A percentile compares a stretch with the other conserved stretches of the same genome.
Conservation (phyloP, 2,113 vertebrate species). For the Australoheros scitulus region DNA sequence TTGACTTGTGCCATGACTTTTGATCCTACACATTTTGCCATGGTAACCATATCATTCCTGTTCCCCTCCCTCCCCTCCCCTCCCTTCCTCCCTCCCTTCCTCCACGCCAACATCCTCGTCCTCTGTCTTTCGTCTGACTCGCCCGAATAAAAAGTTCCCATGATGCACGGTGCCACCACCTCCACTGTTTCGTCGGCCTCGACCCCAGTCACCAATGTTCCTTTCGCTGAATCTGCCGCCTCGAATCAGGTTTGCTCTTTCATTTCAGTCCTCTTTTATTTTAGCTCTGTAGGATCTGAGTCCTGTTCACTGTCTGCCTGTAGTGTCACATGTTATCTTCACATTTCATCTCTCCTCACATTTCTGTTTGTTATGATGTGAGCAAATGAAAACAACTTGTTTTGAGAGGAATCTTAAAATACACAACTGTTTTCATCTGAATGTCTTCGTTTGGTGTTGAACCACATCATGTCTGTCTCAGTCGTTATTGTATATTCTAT, state of each 20-base stretch:
- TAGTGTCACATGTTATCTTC: slow-evolving; percentile 27
- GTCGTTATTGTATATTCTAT: not conserved
- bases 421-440: slow-evolving; percentile 24
- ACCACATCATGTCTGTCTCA: slow-evolving; percentile 10
- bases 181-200: slow-evolving; percentile 97
- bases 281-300: slow-evolving; percentile 49
- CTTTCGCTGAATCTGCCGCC: slow-evolving; percentile 93
- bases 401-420: slow-evolving; percentile 25
- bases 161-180: slow-evolving; percentile 99
- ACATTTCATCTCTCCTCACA: slow-evolving; percentile 52
- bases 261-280: slow-evolving; percentile 83
- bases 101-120: slow-evolving; percentile 84
- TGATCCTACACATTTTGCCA: slow-evolving; percentile 86
- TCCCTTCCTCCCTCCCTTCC: slow-evolving; percentile 82
- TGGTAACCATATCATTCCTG: slow-evolving; percentile 90
- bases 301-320: slow-evolving; percentile 42
- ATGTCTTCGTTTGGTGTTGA: slow-evolving; percentile 13
- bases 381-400: slow-evolving; percentile 48
- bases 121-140: slow-evolving; percentile 88
- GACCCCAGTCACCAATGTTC: slow-evolving; percentile 94
- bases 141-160: slow-evolving; percentile 94
- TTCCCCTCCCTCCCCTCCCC: slow-evolving; percentile 83
- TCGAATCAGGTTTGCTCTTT: slow-evolving; percentile 98
- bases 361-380: slow-evolving; percentile 22
- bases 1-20: slow-evolving; percentile 90